Evolutionary conservation across 2,888 invertebrate species (phyloP).

Genomic region (Cotesia congregata): DNA sequence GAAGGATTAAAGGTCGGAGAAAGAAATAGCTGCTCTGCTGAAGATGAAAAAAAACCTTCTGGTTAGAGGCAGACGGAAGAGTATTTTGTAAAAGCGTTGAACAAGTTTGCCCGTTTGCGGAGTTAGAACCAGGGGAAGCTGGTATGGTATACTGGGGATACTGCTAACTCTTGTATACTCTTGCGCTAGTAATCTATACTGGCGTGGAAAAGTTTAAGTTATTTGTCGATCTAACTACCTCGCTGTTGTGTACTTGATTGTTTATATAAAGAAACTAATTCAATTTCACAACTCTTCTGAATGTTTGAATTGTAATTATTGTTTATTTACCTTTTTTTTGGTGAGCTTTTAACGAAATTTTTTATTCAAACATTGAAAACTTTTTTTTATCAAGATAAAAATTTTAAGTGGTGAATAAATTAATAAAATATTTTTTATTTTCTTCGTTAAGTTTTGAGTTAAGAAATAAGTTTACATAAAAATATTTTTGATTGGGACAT

Average conservation of each 20-base stretch:
- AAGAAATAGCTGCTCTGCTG: background rate
- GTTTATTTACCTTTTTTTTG: background rate
- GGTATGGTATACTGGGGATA: background rate
- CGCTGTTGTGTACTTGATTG: background rate
- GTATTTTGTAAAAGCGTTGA: conserved; percentile 33
- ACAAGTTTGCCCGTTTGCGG: conserved; percentile 38
- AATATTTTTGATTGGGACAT: no score
- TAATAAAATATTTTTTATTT: no score
- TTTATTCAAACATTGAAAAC: background rate
- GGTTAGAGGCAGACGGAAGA: background rate
- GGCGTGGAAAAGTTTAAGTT: conserved; percentile 14
- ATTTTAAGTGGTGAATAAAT: no score
- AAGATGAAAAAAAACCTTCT: background rate
- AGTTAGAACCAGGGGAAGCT: conserved; percentile 35
- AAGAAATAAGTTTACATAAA: no score
- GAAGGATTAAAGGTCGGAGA: background rate
- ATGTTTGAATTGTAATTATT: conserved; percentile 1
- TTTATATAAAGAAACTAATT: conserved; percentile 28
- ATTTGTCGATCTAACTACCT: conserved; percentile 17
- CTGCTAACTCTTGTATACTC: background rate
- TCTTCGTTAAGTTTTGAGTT: no score
- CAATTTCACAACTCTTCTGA: conserved; percentile 16
- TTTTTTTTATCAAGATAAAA: background rate
- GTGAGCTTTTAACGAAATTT: background rate
- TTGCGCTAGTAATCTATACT: conserved; percentile 28